These are phyloP conservation scores for Psittacula cyanocephala DNA, from an alignment of 2,113 vertebrate species.

Conservation along the genomic window DNA sequence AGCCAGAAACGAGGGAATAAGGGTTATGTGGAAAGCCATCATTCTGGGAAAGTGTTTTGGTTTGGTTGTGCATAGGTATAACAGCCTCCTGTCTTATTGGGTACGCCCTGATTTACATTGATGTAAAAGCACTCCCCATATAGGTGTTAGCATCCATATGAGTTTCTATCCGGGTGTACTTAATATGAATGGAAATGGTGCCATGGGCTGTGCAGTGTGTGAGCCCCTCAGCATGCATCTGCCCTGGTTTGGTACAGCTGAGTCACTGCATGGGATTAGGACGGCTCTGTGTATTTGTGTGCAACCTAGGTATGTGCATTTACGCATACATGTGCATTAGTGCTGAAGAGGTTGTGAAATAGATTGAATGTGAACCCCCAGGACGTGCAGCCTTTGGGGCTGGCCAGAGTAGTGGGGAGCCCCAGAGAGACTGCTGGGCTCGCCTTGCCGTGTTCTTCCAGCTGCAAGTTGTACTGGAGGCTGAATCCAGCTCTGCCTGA, in stretches of 20 bases:
- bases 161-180: neutral
- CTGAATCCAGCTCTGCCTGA: neutral
- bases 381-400: neutral
- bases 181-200: neutral
- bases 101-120: neutral
- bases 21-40: neutral
- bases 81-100: neutral
- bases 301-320: neutral
- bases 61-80: neutral
- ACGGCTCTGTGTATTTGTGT: neutral
- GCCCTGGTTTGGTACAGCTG: fast-evolving
- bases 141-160: fast-evolving
- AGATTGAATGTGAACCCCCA: fast-evolving
- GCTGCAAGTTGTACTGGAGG: fast-evolving
- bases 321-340: fast-evolving
- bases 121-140: neutral
- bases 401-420: neutral
- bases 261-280: fast-evolving
- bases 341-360: neutral
- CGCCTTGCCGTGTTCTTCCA: neutral
- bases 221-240: neutral
- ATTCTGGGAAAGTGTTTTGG: neutral
- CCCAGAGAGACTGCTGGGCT: neutral
- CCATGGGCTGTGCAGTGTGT: neutral
- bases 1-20: neutral